Evolutionary conservation across 2,888 invertebrate genomes (phyloP), one percentile per base, ranked within the genome.

Genomic region (Sesamia inferens): DNA sequence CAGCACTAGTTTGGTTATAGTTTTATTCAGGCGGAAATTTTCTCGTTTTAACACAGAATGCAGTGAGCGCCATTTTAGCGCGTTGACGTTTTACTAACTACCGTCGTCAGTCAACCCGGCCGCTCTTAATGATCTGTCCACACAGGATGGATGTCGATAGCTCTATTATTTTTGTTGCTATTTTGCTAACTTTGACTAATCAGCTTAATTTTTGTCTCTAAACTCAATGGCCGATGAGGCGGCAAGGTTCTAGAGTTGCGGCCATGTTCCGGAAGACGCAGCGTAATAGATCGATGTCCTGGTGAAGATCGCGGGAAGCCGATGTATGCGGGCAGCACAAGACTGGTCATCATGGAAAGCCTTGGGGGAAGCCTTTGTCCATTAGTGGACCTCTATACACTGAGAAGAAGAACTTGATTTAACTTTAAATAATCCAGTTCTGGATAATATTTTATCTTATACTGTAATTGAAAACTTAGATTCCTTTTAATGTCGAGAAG

Each of bases 71-170:
- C 90, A 92, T 92, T 92, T 93, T 93, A 93, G 67, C 39, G 19
- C 42, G 73, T 79, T 73, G 82, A 83, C 82, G 71, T 80, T 84
- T 84, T 82, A 83, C 87, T 91, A 91, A 90, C 87, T 89, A 81
- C 88, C 83, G 85, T 86, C 88, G 88, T 90, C 88, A 88, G 88
- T 90, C 90, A 90, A 85, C 84, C 84, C 85, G 87, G 85, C 88
- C 88, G 85, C 86, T 87, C 90, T 88, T 93, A 93, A 93, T 92
- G 93, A 92, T 92, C 90, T 91, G 92, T 92, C 92, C 90, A 90
- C 90, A 90, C 85, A 88, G 90, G 90, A 92, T 90, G 88, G 88
- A 92, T 93, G 89, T 85, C 87, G 88, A 90, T 89, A 87, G 85
- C 87, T 85, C 82, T 82, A 85, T 84, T 83, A 87, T 85, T 86